Evolutionary conservation across 2,113 vertebrate species (phyloP).

Genomic region (Pseudopipra pipra): DNA sequence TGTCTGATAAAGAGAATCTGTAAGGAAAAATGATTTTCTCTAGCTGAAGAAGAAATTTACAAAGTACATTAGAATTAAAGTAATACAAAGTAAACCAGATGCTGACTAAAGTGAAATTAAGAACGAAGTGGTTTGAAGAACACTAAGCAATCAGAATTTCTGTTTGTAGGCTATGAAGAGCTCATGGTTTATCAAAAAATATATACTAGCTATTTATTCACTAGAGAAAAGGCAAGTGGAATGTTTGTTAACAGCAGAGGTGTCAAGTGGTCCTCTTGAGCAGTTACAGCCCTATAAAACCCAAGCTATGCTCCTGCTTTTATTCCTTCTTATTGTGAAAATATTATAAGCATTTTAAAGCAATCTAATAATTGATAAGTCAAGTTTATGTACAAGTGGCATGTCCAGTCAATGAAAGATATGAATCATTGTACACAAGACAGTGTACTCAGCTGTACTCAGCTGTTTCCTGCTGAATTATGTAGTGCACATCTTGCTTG

Average conservation of each 20-base stretch:
- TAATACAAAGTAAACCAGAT: background rate
- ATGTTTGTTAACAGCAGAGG: background rate
- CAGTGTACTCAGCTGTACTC: background rate
- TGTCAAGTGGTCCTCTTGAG: background rate
- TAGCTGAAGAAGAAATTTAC: background rate
- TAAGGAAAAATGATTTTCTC: background rate
- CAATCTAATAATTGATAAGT: background rate
- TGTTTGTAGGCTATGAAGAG: background rate
- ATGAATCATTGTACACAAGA: background rate
- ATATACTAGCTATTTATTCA: background rate
- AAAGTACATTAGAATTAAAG: background rate
- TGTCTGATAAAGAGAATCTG: background rate
- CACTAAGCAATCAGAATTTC: background rate
- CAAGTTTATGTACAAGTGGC: background rate
- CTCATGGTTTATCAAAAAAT: background rate
- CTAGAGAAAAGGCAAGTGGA: background rate
- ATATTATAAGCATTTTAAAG: background rate
- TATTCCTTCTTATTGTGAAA: background rate
- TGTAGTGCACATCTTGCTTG: background rate
- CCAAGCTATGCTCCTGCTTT: background rate
- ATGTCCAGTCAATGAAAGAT: background rate
- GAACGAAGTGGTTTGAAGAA: background rate
- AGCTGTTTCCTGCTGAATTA: background rate
- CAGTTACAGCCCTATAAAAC: background rate
- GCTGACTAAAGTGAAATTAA: background rate